These are phyloP conservation scores for Branchipolynoe longqiensis DNA, from an alignment of 2,888 invertebrate genomes.

Conservation along the genomic window DNA sequence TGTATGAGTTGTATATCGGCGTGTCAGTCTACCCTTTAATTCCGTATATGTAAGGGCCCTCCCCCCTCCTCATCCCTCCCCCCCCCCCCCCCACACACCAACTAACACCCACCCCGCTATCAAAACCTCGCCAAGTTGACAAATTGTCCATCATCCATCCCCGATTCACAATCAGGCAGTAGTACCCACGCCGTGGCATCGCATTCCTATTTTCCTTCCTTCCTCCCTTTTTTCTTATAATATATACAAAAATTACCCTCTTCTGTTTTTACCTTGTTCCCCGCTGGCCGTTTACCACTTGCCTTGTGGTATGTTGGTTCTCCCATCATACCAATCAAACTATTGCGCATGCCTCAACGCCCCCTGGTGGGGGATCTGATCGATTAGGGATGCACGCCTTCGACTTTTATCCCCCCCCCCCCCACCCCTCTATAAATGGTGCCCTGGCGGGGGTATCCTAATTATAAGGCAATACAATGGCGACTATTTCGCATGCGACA, in stretches of 20 bases:
- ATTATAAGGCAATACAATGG: slow-evolving; percentile 40
- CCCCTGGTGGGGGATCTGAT: slow-evolving; percentile 48
- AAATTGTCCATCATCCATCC: slow-evolving; percentile 45
- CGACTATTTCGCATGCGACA: slow-evolving; percentile 35
- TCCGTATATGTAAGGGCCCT: slow-evolving; percentile 25
- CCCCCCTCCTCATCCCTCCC: slow-evolving; percentile 2
- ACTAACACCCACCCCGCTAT: too few relatives aligned
- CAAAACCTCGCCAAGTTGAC: slow-evolving; percentile 24
- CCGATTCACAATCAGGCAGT: slow-evolving; percentile 2
- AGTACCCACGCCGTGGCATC: too few relatives aligned
- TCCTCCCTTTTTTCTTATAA: too few relatives aligned
- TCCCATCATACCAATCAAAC: slow-evolving; percentile 48
- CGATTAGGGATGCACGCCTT: slow-evolving; percentile 29
- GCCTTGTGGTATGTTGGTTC: slow-evolving; percentile 45
- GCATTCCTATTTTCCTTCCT: too few relatives aligned
- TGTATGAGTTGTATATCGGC: slow-evolving; percentile 16
- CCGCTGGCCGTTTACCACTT: slow-evolving; percentile 15
- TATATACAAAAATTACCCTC: slow-evolving; percentile 24
- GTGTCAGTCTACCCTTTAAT: not conserved
- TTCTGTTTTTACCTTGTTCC: slow-evolving; percentile 41
- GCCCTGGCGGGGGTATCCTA: slow-evolving; percentile 1
- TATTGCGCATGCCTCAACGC: slow-evolving; percentile 33
- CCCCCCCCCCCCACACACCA: too few relatives aligned
- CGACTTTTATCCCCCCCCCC: too few relatives aligned
- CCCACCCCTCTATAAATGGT: slow-evolving; percentile 15